Evolutionary conservation across 2,888 invertebrate species (phyloP).

Genomic region (Mactromeris polynyma): DNA sequence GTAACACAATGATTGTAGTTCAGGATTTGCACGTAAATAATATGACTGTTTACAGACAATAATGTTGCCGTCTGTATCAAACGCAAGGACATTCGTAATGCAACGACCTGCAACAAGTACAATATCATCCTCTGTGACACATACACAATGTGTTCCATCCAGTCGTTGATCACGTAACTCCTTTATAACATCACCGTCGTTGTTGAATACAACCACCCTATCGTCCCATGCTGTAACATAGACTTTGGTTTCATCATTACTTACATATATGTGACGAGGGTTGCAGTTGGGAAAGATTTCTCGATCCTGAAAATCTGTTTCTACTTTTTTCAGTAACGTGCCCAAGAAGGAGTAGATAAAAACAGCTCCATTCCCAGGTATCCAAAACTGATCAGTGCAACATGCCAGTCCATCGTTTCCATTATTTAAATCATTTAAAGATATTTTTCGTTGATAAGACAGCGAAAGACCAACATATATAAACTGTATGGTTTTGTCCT

Average conservation of each 20-base stretch:
- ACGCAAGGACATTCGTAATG: not conserved
- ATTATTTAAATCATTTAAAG: not conserved
- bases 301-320: not conserved
- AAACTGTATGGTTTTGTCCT: not conserved
- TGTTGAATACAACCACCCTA: not conserved
- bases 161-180: not conserved
- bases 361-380: not conserved
- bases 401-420: not conserved
- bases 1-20: no score
- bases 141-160: not conserved
- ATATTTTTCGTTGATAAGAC: not conserved
- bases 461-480: not conserved
- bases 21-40: no score
- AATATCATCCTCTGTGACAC: not conserved
- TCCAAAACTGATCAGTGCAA: not conserved
- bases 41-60: no score
- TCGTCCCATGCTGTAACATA: not conserved
- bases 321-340: not conserved
- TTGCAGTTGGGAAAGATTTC: not conserved
- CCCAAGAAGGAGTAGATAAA: not conserved
- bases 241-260: not conserved
- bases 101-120: not conserved
- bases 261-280: not conserved
- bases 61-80: not conserved
- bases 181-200: not conserved